These are phyloP conservation scores for Aurelia aurita complex sp. Pacific DNA, from an alignment of 30 jellyfish, hydroid and myxozoan species.

Conservation along the genomic window DNA sequence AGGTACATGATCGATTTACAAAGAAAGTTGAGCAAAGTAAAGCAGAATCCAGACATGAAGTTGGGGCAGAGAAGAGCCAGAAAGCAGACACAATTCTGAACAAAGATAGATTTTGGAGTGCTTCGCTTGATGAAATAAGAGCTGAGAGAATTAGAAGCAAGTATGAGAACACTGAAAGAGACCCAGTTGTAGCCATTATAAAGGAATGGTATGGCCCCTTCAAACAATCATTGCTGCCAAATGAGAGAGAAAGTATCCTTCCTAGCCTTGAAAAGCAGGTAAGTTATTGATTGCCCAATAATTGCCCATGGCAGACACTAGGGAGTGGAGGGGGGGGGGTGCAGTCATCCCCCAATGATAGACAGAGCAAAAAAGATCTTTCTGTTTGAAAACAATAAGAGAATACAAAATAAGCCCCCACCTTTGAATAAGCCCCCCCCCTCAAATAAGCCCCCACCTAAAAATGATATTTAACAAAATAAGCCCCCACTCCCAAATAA, in stretches of 20 bases:
- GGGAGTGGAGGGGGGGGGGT: too few species aligned
- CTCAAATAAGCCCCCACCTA: too few species aligned
- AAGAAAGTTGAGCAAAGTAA: conserved; percentile 3
- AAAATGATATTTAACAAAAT: too few species aligned
- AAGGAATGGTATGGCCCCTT: conserved; percentile 32
- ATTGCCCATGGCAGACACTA: too few species aligned
- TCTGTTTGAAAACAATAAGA: too few species aligned
- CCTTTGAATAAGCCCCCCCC: too few species aligned
- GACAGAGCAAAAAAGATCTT: too few species aligned
- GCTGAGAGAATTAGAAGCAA: conserved; percentile 40
- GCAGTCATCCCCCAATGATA: too few species aligned
- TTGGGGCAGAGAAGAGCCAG: not conserved
- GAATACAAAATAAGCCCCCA: too few species aligned
- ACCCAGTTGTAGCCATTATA: conserved; percentile 63
- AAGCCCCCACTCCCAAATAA: too few species aligned
- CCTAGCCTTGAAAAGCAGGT: conserved; percentile 81
- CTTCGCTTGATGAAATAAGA: conserved; percentile 42
- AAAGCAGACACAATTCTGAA: not conserved
- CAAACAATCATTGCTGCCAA: not conserved
- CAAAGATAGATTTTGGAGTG: conserved; percentile 51
- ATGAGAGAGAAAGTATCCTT: conserved; percentile 18
- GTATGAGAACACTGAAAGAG: conserved; percentile 28
- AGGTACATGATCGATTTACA: conserved; percentile 14
- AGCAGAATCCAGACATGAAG: too few species aligned
- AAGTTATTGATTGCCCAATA: not conserved